Conservation (phyloP, 2,888 invertebrate genomes). For the Leistus spinibarbis region DNA sequence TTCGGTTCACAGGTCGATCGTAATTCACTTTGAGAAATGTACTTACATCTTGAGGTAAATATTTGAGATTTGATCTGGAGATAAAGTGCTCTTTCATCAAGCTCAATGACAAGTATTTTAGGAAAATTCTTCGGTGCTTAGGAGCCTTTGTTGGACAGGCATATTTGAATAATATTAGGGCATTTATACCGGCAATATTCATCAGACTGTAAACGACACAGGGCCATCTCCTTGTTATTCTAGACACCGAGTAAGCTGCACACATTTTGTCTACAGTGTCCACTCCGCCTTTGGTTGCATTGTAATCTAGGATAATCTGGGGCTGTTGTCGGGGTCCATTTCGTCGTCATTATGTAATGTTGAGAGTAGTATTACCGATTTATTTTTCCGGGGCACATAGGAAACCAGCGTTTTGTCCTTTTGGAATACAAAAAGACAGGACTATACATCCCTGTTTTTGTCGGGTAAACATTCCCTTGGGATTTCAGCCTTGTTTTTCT, state of each 20-base stretch:
- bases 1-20: conserved; percentile 28
- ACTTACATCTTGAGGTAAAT: conserved; percentile 42
- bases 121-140: conserved; percentile 41
- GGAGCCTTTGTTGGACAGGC: conserved; percentile 38
- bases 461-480: no score
- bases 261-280: neutral
- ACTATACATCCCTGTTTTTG: conserved; percentile 46
- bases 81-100: conserved; percentile 42
- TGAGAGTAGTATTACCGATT: neutral
- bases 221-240: conserved; percentile 17
- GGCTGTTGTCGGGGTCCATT: conserved; percentile 13
- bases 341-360: neutral
- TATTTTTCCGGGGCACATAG: neutral
- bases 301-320: conserved; percentile 5
- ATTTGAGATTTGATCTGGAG: conserved; percentile 40
- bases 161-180: conserved; percentile 41
- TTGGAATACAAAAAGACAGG: conserved; percentile 35
- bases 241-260: no score
- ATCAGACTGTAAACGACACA: conserved; percentile 15
- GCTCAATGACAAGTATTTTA: conserved; percentile 42
- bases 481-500: no score
- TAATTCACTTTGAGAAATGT: conserved; percentile 40
- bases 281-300: conserved; percentile 2
- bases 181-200: conserved; percentile 43
- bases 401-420: conserved; percentile 32